These are phyloP conservation scores for Drosophila histrio DNA, from an alignment of 2,888 invertebrate genomes.

Conservation along the genomic window DNA sequence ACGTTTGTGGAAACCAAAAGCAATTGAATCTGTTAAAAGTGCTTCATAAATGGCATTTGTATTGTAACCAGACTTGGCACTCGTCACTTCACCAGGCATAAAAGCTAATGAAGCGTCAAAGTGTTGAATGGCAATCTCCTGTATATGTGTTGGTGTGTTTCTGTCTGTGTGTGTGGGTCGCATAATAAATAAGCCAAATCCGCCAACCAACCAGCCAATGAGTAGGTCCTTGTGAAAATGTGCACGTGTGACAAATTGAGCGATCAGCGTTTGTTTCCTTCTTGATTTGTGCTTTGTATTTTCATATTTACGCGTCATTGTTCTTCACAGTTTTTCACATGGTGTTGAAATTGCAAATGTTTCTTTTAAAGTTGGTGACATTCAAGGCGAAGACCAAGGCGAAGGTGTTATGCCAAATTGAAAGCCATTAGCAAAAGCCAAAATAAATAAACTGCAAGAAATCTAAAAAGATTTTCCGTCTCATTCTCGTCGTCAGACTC, in stretches of 20 bases:
- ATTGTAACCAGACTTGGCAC: slow-evolving; percentile 42
- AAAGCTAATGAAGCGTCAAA: slow-evolving; percentile 68
- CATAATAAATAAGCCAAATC: slow-evolving; percentile 59
- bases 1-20: background rate
- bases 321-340: slow-evolving; percentile 12
- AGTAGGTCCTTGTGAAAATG: slow-evolving; percentile 33
- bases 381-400: background rate
- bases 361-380: slow-evolving; percentile 9
- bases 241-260: slow-evolving; percentile 50
- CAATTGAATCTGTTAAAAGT: background rate
- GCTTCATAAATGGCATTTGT: slow-evolving; percentile 29
- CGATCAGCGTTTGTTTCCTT: slow-evolving; percentile 50
- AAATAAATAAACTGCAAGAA: slow-evolving; percentile 50
- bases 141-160: background rate
- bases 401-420: slow-evolving; percentile 24
- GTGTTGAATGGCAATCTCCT: slow-evolving; percentile 61
- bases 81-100: slow-evolving; percentile 11
- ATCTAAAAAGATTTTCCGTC: background rate
- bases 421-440: slow-evolving; percentile 44
- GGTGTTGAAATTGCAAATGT: slow-evolving; percentile 7
- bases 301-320: slow-evolving; percentile 33
- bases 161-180: slow-evolving; percentile 19
- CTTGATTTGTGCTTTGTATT: slow-evolving; percentile 28
- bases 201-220: slow-evolving; percentile 18
- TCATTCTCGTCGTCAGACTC: background rate